A percentile compares a stretch with the other conserved stretches of the same genome.
Evolutionary conservation across 2,113 vertebrate species (phyloP).

Genomic region (Pluvianellus socialis): DNA sequence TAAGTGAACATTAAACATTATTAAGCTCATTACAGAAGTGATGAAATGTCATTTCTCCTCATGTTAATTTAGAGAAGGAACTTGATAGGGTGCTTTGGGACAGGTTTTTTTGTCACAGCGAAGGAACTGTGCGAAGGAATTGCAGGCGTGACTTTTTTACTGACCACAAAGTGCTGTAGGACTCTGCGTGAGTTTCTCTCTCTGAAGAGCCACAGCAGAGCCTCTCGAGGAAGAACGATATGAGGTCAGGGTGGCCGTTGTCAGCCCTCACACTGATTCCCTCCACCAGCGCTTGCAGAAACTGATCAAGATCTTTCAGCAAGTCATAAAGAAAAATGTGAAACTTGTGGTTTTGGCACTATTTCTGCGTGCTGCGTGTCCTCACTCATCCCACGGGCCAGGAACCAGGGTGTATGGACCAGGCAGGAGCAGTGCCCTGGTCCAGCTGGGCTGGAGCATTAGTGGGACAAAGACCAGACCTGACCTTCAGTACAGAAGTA

Average conservation of each 20-base stretch:
- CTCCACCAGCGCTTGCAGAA: background rate
- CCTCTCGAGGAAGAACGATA: accelerated
- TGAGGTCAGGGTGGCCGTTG: background rate
- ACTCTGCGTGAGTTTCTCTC: accelerated
- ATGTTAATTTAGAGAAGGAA: background rate
- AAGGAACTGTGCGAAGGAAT: background rate
- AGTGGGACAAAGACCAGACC: background rate
- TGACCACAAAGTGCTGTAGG: background rate
- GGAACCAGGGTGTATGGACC: accelerated
- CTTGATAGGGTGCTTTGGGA: background rate
- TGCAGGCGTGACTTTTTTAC: background rate
- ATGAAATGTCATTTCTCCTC: background rate
- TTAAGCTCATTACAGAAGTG: background rate
- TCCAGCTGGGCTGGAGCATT: background rate
- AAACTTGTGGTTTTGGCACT: background rate
- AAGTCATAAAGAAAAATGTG: background rate
- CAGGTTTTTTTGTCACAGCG: background rate
- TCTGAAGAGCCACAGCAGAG: background rate
- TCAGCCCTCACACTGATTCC: background rate
- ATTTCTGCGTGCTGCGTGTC: background rate
- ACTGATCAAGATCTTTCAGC: background rate
- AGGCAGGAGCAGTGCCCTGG: background rate
- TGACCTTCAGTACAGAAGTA: background rate
- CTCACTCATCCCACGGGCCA: accelerated
- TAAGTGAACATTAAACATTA: background rate